Evolutionary conservation across 53 echinoderm and acorn worm species (phyloP).

Genomic region (Paelopatides confundens): DNA sequence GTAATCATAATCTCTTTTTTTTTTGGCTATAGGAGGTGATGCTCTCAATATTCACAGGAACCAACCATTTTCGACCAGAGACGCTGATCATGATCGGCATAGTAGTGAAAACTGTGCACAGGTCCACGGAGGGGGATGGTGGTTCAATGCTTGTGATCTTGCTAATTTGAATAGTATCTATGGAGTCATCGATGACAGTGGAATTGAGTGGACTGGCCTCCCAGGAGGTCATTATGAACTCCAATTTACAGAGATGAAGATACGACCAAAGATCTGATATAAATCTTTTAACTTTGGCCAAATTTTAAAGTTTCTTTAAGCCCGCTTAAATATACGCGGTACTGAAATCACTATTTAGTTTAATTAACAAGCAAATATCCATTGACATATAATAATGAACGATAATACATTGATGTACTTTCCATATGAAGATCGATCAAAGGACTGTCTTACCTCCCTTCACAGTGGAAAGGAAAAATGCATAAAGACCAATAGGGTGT

Average conservation of each 20-base stretch:
- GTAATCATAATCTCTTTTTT: no score
- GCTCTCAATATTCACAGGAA: not conserved
- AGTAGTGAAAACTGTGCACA: not conserved
- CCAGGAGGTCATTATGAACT: not conserved
- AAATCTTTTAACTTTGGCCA: no score
- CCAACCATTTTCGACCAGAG: not conserved
- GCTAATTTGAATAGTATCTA: not conserved
- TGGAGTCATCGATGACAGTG: not conserved
- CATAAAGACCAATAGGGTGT: no score
- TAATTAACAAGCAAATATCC: no score
- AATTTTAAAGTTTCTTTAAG: no score
- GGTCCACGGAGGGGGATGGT: not conserved
- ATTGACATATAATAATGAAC: no score
- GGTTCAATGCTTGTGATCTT: not conserved
- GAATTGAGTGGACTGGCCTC: not conserved
- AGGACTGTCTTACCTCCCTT: no score
- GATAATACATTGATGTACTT: no score
- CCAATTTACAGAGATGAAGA: not conserved
- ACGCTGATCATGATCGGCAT: not conserved
- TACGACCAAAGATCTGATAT: not conserved
- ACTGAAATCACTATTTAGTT: no score
- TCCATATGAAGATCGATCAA: no score
- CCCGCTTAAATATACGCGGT: no score
- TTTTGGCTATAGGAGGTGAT: not conserved
- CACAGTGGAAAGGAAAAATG: no score